phyloP scores from a whole-genome alignment of 2,113 vertebrate genomes.

The Sula dactylatra region DNA sequence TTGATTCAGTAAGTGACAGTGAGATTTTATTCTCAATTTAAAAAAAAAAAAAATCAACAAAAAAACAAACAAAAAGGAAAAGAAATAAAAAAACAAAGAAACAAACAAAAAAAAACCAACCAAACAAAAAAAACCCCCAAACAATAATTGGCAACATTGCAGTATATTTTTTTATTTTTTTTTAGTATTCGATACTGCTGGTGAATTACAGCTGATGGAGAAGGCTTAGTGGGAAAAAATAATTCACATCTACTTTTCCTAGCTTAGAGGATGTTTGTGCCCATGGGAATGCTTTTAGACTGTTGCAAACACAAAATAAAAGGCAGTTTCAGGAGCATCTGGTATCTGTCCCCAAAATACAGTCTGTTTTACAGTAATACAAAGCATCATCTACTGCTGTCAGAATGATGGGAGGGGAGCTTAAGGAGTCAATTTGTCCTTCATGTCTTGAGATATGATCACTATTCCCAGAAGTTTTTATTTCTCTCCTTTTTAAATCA shows the following conservation, averaged over 20 bases:
- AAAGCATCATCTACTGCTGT: background rate
- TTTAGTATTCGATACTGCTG: background rate
- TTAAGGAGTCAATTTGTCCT: background rate
- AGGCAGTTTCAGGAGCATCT: background rate
- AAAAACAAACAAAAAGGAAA: too few species aligned
- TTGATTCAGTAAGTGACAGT: background rate
- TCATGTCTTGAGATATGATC: rapidly evolving
- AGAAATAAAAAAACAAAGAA: too few species aligned
- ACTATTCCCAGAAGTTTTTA: background rate
- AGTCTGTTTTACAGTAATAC: background rate
- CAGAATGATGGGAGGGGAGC: background rate
- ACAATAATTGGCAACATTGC: background rate
- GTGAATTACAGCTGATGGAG: background rate
- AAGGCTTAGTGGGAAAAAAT: background rate
- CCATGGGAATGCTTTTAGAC: background rate
- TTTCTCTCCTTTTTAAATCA: background rate
- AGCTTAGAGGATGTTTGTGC: background rate
- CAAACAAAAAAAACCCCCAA: background rate
- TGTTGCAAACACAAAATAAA: background rate
- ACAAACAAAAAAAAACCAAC: background rate
- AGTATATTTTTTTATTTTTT: background rate
- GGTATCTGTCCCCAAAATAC: background rate
- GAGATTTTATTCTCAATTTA: background rate
- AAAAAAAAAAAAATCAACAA: background rate
- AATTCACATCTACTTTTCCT: background rate